Evolutionary conservation across 1,140 invertebrate genomes (phyloP), one percentile per base, ranked within the genome.

Genomic region (Uloborus diversus): DNA sequence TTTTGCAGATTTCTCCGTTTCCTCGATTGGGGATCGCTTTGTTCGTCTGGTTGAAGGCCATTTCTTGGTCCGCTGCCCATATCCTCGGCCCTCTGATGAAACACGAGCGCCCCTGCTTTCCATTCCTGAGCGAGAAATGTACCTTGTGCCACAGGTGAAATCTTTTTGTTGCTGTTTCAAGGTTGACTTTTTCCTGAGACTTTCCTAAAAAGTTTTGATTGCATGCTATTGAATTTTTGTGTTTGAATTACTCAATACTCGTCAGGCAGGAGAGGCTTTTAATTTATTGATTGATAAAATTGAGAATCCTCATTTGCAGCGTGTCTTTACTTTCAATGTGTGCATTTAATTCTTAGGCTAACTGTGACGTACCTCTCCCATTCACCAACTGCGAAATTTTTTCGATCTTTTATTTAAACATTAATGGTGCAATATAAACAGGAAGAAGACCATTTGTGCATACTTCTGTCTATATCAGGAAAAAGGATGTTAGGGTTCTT

Each of bases 31-130:
- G 33, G 37, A 82, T 17, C 61, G 64, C 37, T 62, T 82, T 23
- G n/a, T 23, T 14, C 42, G 53, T 23, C 73, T 76, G 3, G 47
- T 76, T 53, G 59, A 56, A 23, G 56, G 56, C 37, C 73, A 76
- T 65, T 65, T 64, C 23, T 25, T 76, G 4, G 65, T 76, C 27
- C 42, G 73, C 0, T 76, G 61, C 57, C 73, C 73, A 20, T 76
- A 76, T 65, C 32, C 47, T 53, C 42, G 65, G 2, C 2, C 49
- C 37, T 5, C 32, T 27, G 61, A 65, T 5, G 20, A 65, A 42
- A 32, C 53, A 37, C 47, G 42, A 65, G n/a, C 56, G 13, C 61
- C 59, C 35, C 53, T 65, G 35, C 49, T 76, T n/a, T 53, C 30
- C 5, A 37, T 76, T 25, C 7, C 73, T 51, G 73, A 76, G 35